Evolutionary conservation across 2,797 vertebrate species (phyloP), one percentile per base, ranked within the genome.

Genomic region (Sebastes matsubarae): DNA sequence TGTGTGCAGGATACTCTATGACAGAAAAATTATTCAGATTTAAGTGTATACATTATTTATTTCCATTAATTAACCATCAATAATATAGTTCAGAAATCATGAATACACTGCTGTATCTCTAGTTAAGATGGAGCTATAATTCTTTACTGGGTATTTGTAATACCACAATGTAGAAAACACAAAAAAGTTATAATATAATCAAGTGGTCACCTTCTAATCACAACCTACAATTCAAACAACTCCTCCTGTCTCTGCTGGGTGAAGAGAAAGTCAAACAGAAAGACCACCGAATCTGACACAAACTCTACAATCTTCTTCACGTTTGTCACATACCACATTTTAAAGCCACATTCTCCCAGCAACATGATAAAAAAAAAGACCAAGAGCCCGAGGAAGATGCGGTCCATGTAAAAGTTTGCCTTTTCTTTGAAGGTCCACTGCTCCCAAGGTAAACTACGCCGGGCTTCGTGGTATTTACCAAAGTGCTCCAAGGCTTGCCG

Each of bases 381-480:
- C 13, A 97, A 68, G 42, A 96, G 27, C 20, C 70, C 68, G 0
- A 96, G 75, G 83, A 97, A 96, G 34, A 95, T 66, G 16, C 94
- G 94, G 81, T 97, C 96, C 0, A 94, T 13, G 27, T 74, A 93
- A 85, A 91, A 93, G 64, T 68, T 91, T 12, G 92, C 63, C 67
- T 93, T 96, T 88, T 96, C 94, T 73, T 74, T 93, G 75, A 90
- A 89, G 7, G 92, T 95, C 90, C 94, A 94, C 79, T 95, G 94
- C 18, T 92, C 80, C 96, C 96, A 96, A 0, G 96, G 94, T 12
- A 92, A 68, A 0, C 85, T 75, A 1, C 42, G 90, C 1, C 88
- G 89, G 9, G 68, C 60, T 34, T 96, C 95, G 0, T 4, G 20
- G 50, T 91, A 93, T 63, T 78, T 91, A 42, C 92, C 30, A 4